These are phyloP conservation scores for Diorhabda sublineata DNA, from an alignment of 1,140 invertebrate genomes.

Conservation along the genomic window DNA sequence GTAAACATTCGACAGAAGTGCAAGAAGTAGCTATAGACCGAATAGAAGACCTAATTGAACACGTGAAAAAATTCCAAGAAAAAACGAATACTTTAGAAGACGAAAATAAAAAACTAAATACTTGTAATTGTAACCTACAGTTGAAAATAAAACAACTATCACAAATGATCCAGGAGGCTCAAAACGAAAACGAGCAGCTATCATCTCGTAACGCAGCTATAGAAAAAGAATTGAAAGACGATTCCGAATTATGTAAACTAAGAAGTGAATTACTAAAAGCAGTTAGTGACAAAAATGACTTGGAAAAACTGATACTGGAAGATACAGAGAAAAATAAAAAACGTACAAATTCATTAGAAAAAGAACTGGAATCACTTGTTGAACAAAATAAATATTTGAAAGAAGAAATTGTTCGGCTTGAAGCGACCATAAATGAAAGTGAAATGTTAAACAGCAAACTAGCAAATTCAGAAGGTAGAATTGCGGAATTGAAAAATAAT, in stretches of 20 bases:
- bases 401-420: constrained; percentile 1
- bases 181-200: constrained; percentile 8
- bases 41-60: constrained; percentile 34
- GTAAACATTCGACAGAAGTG: constrained; percentile 33
- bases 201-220: constrained; percentile 3
- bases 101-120: constrained; percentile 8
- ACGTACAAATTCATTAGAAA: constrained; percentile 14
- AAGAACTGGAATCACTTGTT: constrained; percentile 13
- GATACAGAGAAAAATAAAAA: constrained; percentile 7
- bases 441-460: constrained; percentile 3
- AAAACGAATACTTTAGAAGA: constrained; percentile 23
- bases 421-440: too few species aligned
- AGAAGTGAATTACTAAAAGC: too few species aligned
- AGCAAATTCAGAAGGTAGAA: constrained; percentile 19
- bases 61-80: constrained; percentile 25
- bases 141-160: constrained; percentile 17
- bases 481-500: constrained; percentile 19
- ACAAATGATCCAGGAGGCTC: constrained; percentile 13
- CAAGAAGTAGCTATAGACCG: constrained; percentile 38
- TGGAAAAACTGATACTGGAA: constrained; percentile 27
- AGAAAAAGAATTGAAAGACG: neutral
- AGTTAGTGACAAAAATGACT: constrained; percentile 21
- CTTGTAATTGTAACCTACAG: constrained; percentile 8
- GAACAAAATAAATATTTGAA: constrained; percentile 16
- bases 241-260: neutral